Conservation (phyloP, 2,113 vertebrate species). For the Ptilorrhoa leucosticta region DNA sequence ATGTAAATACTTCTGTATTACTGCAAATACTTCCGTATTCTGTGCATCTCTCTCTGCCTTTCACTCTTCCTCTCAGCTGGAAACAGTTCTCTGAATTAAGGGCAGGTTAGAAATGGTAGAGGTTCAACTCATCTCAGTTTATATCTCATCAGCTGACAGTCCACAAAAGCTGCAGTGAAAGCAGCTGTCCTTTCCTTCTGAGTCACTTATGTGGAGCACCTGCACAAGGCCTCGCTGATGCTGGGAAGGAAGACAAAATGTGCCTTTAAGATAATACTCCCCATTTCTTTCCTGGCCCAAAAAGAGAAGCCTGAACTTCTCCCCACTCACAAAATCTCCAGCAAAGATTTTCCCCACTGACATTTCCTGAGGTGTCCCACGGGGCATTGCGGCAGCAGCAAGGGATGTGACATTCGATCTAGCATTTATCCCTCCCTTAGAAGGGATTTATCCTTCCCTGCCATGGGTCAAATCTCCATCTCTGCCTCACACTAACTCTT, state of each 20-base stretch:
- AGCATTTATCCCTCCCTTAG: not conserved
- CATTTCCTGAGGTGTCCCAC: not conserved
- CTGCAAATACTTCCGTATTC: not conserved
- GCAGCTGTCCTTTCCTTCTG: not conserved
- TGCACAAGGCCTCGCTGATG: not conserved
- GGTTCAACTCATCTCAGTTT: not conserved
- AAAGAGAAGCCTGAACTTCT: not conserved
- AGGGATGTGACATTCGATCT: not conserved
- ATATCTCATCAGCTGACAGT: not conserved
- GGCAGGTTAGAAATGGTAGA: not conserved
- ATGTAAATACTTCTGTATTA: not conserved
- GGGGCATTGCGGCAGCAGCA: not conserved
- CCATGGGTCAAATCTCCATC: not conserved
- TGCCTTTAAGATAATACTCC: not conserved
- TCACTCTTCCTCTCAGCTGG: not conserved
- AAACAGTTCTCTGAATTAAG: not conserved
- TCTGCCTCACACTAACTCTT: not conserved
- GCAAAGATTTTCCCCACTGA: not conserved
- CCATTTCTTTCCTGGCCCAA: not conserved
- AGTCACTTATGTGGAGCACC: fast-evolving
- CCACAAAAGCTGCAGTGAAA: not conserved
- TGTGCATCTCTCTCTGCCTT: not conserved
- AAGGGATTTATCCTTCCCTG: not conserved
- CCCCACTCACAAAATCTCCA: not conserved
- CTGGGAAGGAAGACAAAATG: not conserved